Conservation (phyloP, 2,113 vertebrate genomes). For the Desmodus rotundus region DNA sequence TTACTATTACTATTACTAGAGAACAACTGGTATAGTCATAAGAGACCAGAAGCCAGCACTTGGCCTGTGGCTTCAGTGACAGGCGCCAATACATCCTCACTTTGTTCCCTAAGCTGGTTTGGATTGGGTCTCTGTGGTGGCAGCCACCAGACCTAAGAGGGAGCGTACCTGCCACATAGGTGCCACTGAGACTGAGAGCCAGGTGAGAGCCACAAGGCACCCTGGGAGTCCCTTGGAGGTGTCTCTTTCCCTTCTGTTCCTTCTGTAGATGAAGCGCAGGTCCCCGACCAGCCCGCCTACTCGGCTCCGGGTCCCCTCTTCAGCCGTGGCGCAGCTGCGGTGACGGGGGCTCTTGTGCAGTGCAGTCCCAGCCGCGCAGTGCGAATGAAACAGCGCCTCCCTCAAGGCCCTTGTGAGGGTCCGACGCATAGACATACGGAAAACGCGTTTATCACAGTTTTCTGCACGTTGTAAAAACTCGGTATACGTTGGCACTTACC, state of each 20-base stretch:
- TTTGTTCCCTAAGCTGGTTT: background rate
- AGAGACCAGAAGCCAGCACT: background rate
- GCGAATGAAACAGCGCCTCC: background rate
- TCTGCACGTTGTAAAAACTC: background rate
- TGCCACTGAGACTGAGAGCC: background rate
- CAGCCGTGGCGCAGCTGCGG: background rate
- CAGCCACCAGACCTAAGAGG: background rate
- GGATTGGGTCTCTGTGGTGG: background rate
- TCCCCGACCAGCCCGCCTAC: background rate
- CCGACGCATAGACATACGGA: background rate
- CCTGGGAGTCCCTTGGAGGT: background rate
- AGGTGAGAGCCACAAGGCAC: rapidly evolving
- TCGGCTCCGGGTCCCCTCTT: rapidly evolving
- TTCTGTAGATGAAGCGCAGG: background rate
- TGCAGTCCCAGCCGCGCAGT: background rate
- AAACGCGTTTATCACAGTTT: background rate
- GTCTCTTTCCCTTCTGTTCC: background rate
- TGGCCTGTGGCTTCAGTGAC: background rate
- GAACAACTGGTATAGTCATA: too few relatives aligned
- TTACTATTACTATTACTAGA: background rate
- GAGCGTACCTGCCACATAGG: background rate
- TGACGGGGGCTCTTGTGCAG: background rate
- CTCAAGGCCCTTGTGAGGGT: background rate
- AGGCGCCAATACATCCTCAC: background rate
- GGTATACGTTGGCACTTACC: background rate